Conservation (phyloP, 2,888 invertebrate species). For the Nymphalis urticae region DNA sequence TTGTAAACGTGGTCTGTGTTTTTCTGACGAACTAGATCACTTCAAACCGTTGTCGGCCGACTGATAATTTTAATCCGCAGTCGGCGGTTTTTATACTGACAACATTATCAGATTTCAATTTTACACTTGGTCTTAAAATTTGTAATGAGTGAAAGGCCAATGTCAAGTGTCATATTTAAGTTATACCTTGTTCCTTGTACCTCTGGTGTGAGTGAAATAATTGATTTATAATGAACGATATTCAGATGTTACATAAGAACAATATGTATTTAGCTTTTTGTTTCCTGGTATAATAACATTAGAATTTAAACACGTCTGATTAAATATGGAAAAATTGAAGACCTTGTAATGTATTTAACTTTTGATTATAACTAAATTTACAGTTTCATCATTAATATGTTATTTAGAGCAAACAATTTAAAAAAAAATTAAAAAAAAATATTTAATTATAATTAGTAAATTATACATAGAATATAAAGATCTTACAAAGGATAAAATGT, state of each 20-base stretch:
- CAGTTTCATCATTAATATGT: no score
- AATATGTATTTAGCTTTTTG: neutral
- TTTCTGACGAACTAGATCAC: constrained; percentile 61
- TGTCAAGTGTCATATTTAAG: constrained; percentile 51
- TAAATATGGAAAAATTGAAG: neutral
- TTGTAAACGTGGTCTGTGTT: constrained; percentile 70
- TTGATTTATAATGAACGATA: constrained; percentile 26
- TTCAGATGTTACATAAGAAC: neutral
- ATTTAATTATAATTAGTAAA: no score
- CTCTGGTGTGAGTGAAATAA: constrained; percentile 49
- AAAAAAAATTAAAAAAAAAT: no score
- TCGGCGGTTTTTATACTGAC: constrained; percentile 68
- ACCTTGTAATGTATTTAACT: neutral
- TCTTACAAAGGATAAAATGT: no score
- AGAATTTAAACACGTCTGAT: neutral
- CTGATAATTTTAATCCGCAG: constrained; percentile 53
- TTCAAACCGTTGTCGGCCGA: constrained; percentile 64
- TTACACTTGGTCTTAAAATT: constrained; percentile 6
- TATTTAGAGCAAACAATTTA: no score
- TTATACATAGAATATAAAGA: no score
- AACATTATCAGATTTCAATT: neutral
- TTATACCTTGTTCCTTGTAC: constrained; percentile 63
- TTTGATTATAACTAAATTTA: no score
- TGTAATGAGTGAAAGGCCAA: constrained; percentile 19
- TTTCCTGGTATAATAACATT: neutral